phyloP scores from a whole-genome alignment of 2,113 vertebrate genomes.

The Lutjanus erythropterus region DNA sequence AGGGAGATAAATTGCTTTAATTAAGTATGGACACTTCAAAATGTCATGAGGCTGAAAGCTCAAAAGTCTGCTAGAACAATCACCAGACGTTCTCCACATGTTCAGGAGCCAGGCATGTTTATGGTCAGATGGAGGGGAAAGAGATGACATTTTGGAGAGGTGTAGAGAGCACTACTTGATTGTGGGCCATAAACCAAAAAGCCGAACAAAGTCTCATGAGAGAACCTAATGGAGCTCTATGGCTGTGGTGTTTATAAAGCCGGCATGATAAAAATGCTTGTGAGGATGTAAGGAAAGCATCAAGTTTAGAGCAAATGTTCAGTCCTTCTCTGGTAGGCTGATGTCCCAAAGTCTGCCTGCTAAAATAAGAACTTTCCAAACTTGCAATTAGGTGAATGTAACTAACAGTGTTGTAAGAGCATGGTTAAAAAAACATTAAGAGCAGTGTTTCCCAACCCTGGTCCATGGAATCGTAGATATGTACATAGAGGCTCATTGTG shows the following conservation, averaged over 20 bases:
- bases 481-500: no score
- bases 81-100: conserved; percentile 14
- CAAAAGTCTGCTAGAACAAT: conserved; percentile 21
- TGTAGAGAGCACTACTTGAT: conserved; percentile 29
- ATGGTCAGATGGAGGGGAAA: conserved; percentile 34
- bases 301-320: not conserved
- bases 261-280: conserved; percentile 7
- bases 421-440: not conserved
- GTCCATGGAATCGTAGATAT: no score
- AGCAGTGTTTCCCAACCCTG: no score
- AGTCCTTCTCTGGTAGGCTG: not conserved
- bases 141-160: conserved; percentile 37
- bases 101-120: conserved; percentile 26
- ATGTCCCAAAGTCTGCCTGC: not conserved
- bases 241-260: not conserved
- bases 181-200: conserved; percentile 40
- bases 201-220: conserved; percentile 11
- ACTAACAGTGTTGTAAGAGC: not conserved
- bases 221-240: conserved; percentile 20
- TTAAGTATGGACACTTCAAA: not conserved
- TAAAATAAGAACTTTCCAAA: not conserved
- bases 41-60: not conserved
- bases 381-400: not conserved
- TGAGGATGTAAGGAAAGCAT: not conserved
- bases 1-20: not conserved